Conservation (phyloP, 1,140 invertebrate species). For the Brachionus sp. region DNA sequence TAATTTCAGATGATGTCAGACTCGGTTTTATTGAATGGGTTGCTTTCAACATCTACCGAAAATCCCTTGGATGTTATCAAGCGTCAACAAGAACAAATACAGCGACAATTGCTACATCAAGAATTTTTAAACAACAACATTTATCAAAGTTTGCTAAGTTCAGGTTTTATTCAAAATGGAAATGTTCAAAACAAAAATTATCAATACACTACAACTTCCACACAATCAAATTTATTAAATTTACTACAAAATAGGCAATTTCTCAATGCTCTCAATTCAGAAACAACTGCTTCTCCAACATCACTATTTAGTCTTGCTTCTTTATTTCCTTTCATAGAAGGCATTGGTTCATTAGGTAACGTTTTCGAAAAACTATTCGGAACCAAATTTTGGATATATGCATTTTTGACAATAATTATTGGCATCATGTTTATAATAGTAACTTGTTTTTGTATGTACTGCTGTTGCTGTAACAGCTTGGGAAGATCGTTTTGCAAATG, state of each 20-base stretch:
- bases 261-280: not conserved
- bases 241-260: slow-evolving; percentile 21
- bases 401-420: not conserved
- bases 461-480: slow-evolving; percentile 33
- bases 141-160: slow-evolving; percentile 36
- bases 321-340: slow-evolving; percentile 11
- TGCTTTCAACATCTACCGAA: slow-evolving; percentile 27
- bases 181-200: not conserved
- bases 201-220: not conserved
- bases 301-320: not conserved
- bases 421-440: slow-evolving; percentile 3
- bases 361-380: slow-evolving; percentile 40
- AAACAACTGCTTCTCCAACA: not conserved
- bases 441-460: slow-evolving; percentile 30
- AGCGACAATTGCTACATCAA: slow-evolving; percentile 37
- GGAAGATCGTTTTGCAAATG: slow-evolving; percentile 4
- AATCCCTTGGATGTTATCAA: slow-evolving; percentile 44
- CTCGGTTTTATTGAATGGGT: slow-evolving; percentile 25
- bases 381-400: slow-evolving; percentile 40
- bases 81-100: slow-evolving; percentile 41
- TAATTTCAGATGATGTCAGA: slow-evolving; percentile 25
- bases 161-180: slow-evolving; percentile 24
- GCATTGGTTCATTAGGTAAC: not conserved
- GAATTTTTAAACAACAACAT: slow-evolving; percentile 42
- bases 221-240: not conserved